phyloP scores from a whole-genome alignment of 2,113 vertebrate species.

The Chloropsis cyanopogon region DNA sequence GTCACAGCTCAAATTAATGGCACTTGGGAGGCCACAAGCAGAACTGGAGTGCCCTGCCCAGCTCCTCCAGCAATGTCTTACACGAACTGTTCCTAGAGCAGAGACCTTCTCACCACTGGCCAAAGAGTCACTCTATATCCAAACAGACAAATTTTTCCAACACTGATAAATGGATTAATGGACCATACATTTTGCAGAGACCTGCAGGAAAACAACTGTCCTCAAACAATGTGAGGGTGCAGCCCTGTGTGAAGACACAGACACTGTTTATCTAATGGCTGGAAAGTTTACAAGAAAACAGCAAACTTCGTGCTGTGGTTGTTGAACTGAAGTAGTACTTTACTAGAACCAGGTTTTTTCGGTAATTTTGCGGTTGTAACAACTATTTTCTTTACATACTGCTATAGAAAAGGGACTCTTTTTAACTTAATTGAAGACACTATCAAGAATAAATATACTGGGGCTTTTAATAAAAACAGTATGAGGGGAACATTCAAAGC shows the following conservation, averaged over 20 bases:
- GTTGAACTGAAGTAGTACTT: slow-evolving; percentile 71
- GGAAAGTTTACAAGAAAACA: slow-evolving; percentile 71
- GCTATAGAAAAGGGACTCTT: slow-evolving; percentile 70
- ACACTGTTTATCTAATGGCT: slow-evolving; percentile 74
- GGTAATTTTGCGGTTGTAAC: slow-evolving; percentile 75
- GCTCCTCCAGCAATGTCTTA: not conserved
- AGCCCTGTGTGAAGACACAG: slow-evolving; percentile 26
- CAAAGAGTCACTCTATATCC: not conserved
- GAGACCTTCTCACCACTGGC: not conserved
- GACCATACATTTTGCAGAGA: not conserved
- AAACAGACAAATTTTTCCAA: accelerated
- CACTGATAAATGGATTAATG: not conserved
- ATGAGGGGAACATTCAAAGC: slow-evolving; percentile 76
- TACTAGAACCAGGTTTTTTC: slow-evolving; percentile 76
- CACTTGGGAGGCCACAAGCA: not conserved
- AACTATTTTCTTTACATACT: slow-evolving; percentile 78
- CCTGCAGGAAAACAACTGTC: not conserved
- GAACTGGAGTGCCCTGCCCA: not conserved
- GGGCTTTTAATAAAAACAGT: slow-evolving; percentile 78
- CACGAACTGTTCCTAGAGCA: not conserved
- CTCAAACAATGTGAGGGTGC: not conserved
- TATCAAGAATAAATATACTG: slow-evolving; percentile 75
- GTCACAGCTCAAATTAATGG: slow-evolving; percentile 34
- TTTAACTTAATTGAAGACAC: slow-evolving; percentile 80
- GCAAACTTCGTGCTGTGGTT: slow-evolving; percentile 74